A percentile compares a stretch with the other conserved stretches of the same genome.
Evolutionary conservation across 1,140 invertebrate genomes (phyloP).

Genomic region (Chrysomallon squamiferum): DNA sequence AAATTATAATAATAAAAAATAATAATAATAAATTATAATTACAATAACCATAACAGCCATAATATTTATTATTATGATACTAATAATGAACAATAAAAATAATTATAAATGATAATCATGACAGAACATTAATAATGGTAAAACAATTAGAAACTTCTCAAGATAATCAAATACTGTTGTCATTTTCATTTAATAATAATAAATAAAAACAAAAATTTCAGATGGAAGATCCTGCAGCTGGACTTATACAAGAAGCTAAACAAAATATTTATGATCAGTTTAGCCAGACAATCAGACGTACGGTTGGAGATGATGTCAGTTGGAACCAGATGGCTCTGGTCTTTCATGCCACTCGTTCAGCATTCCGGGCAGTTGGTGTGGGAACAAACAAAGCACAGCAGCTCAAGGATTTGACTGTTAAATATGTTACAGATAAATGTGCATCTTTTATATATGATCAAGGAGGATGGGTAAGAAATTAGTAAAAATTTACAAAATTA

Average conservation of each 20-base stretch:
- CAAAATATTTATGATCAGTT: slow-evolving; percentile 47
- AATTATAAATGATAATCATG: too few species aligned
- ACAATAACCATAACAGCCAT: too few species aligned
- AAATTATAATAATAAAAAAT: too few species aligned
- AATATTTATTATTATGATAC: too few species aligned
- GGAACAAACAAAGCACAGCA: slow-evolving; percentile 35
- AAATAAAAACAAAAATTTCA: too few species aligned
- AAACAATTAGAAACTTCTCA: too few species aligned
- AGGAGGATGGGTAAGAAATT: slow-evolving; percentile 55
- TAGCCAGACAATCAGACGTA: slow-evolving; percentile 34
- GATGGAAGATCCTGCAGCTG: slow-evolving; percentile 15
- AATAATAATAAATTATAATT: too few species aligned
- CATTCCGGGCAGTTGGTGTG: slow-evolving; percentile 40
- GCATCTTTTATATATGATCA: slow-evolving; percentile 52
- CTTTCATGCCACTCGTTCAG: slow-evolving; percentile 48
- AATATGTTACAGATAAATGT: slow-evolving; percentile 53
- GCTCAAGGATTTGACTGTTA: slow-evolving; percentile 50
- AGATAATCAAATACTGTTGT: too few species aligned
- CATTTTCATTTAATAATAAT: too few species aligned
- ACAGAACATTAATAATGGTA: too few species aligned
- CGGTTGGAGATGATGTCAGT: slow-evolving; percentile 33
- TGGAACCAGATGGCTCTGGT: slow-evolving; percentile 51
- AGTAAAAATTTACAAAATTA: neutral
- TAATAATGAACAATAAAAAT: too few species aligned
- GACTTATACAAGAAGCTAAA: slow-evolving; percentile 26